Evolutionary conservation across 2,888 invertebrate species (phyloP), one percentile per base, ranked within the genome.

Genomic region (Strigamia crassipes): DNA sequence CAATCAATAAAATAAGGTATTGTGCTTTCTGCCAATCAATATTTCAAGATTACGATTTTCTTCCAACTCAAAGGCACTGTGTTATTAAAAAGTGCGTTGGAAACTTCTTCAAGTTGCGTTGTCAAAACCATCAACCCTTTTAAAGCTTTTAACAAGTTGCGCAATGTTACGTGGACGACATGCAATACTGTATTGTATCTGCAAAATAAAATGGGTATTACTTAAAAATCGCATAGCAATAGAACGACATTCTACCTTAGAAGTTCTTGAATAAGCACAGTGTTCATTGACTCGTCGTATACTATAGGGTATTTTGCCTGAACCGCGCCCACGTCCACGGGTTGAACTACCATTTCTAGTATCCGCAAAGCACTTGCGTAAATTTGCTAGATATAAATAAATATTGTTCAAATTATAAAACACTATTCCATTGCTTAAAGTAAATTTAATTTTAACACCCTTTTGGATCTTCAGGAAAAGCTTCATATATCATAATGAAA

Each of bases 271-370:
- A 93, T 90, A 13, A 96, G 89, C 13, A 96, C 96, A 0, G 96
- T 96, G 87, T 96, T 96, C 88, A 96, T 90, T 0, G 95, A 96
- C 88, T 96, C 95, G 86, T 94, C 93, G 87, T 96, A 96, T 73
- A 92, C 89, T 0, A 96, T 94, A 0, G 96, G 95, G 87, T 94
- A 96, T 91, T 89, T 90, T 81, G 88, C 85, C 61, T 90, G 88
- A 79, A 94, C 92, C 42, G 85, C 84, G 0, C 88, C 89, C 13
- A 91, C 87, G 85, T 92, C 89, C 31, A 88, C 84, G 0, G 87
- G 84, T 6, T 86, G 82, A 0, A 93, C 94, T 82, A 94, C 85
- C n/a, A 90, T 88, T 0, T 86, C 86, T 3, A 94, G 87, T 80
- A 94, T 93, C 0, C 90, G 90, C 15, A 88, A 89, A 0, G 93